These are phyloP conservation scores for Ctenochaetus hawaiiensis DNA, from an alignment of 2,797 vertebrate species.

Conservation along the genomic window DNA sequence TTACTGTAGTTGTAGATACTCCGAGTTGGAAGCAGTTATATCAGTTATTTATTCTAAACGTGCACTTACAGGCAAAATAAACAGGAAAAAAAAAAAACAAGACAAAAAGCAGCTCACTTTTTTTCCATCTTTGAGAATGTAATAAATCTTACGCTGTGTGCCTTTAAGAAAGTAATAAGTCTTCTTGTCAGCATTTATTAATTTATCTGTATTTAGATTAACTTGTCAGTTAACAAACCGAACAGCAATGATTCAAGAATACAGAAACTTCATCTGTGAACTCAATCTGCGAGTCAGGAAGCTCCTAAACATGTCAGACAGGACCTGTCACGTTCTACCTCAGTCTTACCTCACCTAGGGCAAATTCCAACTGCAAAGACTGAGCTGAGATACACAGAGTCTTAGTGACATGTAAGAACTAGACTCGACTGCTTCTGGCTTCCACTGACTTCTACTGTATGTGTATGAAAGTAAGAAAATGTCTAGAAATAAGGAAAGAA, in stretches of 20 bases:
- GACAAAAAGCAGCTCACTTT: not conserved
- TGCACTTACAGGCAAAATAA: not conserved
- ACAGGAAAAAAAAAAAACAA: not conserved
- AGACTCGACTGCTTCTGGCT: constrained; percentile 46
- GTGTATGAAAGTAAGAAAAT: constrained; percentile 9
- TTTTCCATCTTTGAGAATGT: not conserved
- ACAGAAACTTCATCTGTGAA: constrained; percentile 47
- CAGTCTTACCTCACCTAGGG: constrained; percentile 72
- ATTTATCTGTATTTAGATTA: not conserved
- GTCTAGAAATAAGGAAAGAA: not conserved
- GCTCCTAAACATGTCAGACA: constrained; percentile 78
- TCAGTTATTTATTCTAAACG: not conserved
- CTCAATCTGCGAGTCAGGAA: constrained; percentile 61
- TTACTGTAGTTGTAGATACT: not conserved
- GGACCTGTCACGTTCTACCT: constrained; percentile 79
- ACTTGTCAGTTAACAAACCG: not conserved
- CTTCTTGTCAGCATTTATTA: not conserved
- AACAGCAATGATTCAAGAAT: constrained; percentile 21
- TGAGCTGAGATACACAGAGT: constrained; percentile 45
- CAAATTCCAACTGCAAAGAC: constrained; percentile 72
- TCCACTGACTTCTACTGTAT: constrained; percentile 28
- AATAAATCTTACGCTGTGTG: not conserved
- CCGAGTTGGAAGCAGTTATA: not conserved
- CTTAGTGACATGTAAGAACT: constrained; percentile 67
- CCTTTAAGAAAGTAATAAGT: constrained; percentile 1